These are phyloP conservation scores for Phymatocera aterrima DNA, from an alignment of 2,888 invertebrate genomes.

Conservation along the genomic window DNA sequence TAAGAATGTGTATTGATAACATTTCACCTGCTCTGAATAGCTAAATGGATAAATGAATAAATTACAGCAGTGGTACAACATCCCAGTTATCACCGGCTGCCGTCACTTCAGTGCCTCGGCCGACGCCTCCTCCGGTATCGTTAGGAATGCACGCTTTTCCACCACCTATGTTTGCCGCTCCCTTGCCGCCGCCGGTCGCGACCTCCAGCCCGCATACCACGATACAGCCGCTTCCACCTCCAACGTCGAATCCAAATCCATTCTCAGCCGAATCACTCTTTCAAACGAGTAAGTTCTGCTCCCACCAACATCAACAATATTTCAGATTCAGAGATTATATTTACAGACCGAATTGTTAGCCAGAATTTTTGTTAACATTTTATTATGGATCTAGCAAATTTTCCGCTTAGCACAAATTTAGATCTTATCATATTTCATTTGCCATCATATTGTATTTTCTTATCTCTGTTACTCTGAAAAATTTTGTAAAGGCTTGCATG, in stretches of 20 bases:
- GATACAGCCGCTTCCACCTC: conserved; percentile 70
- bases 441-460: too few species aligned
- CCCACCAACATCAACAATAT: too few species aligned
- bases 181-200: conserved; percentile 77
- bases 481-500: too few species aligned
- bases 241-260: conserved; percentile 84
- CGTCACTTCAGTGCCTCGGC: conserved; percentile 76
- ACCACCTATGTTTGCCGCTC: conserved; percentile 83
- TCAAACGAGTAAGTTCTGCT: conserved; percentile 89
- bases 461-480: too few species aligned
- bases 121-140: conserved; percentile 77
- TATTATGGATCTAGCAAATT: too few species aligned
- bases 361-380: too few species aligned
- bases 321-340: too few species aligned
- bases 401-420: too few species aligned
- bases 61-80: conserved; percentile 68
- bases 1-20: conserved; percentile 25
- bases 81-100: conserved; percentile 75
- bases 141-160: conserved; percentile 78
- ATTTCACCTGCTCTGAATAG: conserved; percentile 35
- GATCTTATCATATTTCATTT: too few species aligned
- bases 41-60: background rate
- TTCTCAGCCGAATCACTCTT: conserved; percentile 93
- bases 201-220: conserved; percentile 72
- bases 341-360: too few species aligned